Evolutionary conservation across 2,888 invertebrate species (phyloP), one percentile per base, ranked within the genome.

Genomic region (Platycheirus rosarum): DNA sequence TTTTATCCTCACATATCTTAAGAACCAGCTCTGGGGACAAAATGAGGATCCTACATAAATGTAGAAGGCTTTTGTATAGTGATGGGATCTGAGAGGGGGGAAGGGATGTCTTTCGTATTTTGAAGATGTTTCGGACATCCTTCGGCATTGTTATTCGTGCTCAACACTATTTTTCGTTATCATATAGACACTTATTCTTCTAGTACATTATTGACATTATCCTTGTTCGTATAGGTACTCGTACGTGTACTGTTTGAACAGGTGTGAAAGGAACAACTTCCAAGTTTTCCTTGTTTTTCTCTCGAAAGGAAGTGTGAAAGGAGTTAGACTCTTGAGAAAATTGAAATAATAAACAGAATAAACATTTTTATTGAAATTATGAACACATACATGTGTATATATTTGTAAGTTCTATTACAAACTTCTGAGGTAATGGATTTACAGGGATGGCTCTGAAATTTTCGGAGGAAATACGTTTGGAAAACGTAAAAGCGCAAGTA

Each of bases 81-180:
- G 23, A 2, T 23, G 23, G 23, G 23, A 23, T 23, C n/a, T n/a
- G n/a, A n/a, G n/a, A n/a, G n/a, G n/a, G n/a, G n/a, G n/a, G 23
- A 23, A 4, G 29, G 29, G 35, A 32, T 18, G 18, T 2, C 7
- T 48, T 42, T 9, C 20, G 14, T 60, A 16, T 60, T 42, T 60
- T 42, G 4, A 69, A 80, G 60, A 75, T 60, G 65, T 75, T 65
- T 70, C 79, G 79, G 79, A 80, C 69, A 65, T 80, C 79, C 79
- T 60, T 70, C 13, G 23, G 37, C 51, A 18, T 63, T 70, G 69
- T 20, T 26, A 69, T 55, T 11, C 53, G 32, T 44, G 44, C 4
- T 48, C 48, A 42, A 48, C 32, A 42, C 29, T 44, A 51, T 70
- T 49, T 51, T 23, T 49, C 20, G 20, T 23, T 53, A 62, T 71